Conservation (phyloP, 2,113 vertebrate species). For the Sphyrna mokarran region DNA sequence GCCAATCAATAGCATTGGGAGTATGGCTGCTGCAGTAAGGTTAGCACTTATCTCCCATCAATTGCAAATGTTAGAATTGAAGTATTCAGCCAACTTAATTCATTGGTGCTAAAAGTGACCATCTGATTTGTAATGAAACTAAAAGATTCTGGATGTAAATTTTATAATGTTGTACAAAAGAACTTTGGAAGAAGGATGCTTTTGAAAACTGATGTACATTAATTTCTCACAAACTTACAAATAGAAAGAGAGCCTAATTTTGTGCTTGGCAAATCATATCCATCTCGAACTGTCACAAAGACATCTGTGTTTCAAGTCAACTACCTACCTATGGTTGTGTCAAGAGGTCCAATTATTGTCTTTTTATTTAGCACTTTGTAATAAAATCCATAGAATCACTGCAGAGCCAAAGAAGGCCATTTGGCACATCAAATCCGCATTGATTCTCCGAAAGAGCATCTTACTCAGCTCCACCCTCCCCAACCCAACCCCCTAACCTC, state of each 20-base stretch:
- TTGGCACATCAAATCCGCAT: too few relatives aligned
- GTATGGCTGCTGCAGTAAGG: conserved; percentile 82
- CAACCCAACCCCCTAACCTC: too few relatives aligned
- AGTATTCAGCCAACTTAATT: neutral
- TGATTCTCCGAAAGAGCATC: too few relatives aligned
- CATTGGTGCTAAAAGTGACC: neutral
- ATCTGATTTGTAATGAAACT: neutral
- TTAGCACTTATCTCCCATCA: neutral
- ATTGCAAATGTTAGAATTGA: neutral
- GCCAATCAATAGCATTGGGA: conserved; percentile 83
- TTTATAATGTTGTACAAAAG: neutral
- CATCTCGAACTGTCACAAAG: neutral
- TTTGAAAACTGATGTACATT: neutral
- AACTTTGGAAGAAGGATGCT: neutral
- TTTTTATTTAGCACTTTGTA: neutral
- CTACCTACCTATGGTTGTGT: neutral
- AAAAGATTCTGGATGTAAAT: neutral
- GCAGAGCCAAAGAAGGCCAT: too few relatives aligned
- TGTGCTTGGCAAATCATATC: neutral
- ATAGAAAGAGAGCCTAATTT: neutral
- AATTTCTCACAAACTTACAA: neutral
- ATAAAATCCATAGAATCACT: neutral
- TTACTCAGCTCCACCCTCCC: neutral
- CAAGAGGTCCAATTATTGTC: neutral
- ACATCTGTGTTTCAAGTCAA: neutral